phyloP scores from a whole-genome alignment of 2,888 invertebrate genomes.

The Phortica okadai region DNA sequence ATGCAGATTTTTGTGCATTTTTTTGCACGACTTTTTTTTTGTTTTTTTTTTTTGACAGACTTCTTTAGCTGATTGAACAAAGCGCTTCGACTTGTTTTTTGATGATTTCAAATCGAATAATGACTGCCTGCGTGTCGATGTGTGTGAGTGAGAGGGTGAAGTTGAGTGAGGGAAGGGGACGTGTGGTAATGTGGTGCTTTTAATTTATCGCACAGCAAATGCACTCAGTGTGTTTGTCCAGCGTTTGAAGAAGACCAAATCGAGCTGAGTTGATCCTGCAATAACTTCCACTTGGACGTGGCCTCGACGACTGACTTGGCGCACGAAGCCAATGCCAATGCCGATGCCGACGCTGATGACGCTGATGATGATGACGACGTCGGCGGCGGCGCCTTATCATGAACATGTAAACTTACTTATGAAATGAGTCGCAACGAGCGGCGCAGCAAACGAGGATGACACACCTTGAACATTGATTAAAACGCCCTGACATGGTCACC shows the following conservation, averaged over 20 bases:
- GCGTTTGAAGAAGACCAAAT: neutral
- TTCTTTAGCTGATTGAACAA: neutral
- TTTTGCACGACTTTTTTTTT: neutral
- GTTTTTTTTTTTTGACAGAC: neutral
- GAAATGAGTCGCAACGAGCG: slow-evolving; percentile 46
- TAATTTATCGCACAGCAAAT: slow-evolving; percentile 16
- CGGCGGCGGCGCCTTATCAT: slow-evolving; percentile 53
- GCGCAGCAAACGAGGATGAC: neutral
- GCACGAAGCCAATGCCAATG: neutral
- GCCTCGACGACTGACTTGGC: neutral
- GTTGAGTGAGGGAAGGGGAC: neutral
- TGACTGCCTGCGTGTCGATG: neutral
- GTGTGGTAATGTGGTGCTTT: neutral
- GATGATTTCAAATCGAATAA: neutral
- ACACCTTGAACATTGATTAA: slow-evolving; percentile 34
- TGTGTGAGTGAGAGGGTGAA: neutral
- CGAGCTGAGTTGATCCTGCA: neutral
- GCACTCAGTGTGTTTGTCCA: neutral
- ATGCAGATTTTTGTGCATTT: neutral
- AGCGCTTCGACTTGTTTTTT: neutral
- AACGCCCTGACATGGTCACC: slow-evolving; percentile 8
- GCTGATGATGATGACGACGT: neutral
- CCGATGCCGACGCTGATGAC: neutral
- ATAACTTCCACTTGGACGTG: too few relatives aligned
- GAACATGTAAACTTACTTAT: slow-evolving; percentile 71